Percentiles rank a stretch among this genome's conserved stretches.
Conservation (phyloP, 2,888 invertebrate genomes). For the Orthonevra nobilis region DNA sequence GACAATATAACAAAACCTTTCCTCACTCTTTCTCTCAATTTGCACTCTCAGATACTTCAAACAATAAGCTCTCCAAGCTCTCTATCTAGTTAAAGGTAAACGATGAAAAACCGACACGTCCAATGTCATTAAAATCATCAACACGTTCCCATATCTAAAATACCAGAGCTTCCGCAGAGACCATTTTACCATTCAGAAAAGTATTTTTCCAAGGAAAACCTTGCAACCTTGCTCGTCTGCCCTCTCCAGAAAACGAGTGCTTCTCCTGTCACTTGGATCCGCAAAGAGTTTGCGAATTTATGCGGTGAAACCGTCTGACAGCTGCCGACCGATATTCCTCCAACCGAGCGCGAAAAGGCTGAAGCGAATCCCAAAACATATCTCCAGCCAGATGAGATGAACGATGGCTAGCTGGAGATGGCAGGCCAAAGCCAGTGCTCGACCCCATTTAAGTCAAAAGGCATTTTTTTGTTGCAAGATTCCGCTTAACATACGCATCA, state of each 20-base stretch:
- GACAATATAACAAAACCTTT: too few species aligned
- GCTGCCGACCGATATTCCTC: slow-evolving; percentile 58
- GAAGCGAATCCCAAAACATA: slow-evolving; percentile 45
- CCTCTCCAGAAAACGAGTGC: not conserved
- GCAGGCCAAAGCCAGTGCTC: slow-evolving; percentile 30
- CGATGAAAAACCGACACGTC: slow-evolving; percentile 65
- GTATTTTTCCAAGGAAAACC: slow-evolving; percentile 71
- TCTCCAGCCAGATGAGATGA: slow-evolving; percentile 16
- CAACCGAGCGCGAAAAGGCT: slow-evolving; percentile 17
- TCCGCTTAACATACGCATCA: slow-evolving; percentile 65
- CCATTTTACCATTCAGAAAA: slow-evolving; percentile 63
- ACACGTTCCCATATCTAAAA: slow-evolving; percentile 73
- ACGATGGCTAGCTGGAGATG: slow-evolving; percentile 22
- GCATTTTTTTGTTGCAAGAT: slow-evolving; percentile 58
- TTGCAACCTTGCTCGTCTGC: slow-evolving; percentile 1
- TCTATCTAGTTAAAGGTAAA: not conserved
- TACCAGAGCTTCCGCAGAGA: slow-evolving; percentile 72
- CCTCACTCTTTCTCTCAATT: too few species aligned
- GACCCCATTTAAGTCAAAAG: slow-evolving; percentile 58
- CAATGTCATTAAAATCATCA: slow-evolving; percentile 74
- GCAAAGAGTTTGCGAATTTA: slow-evolving; percentile 60
- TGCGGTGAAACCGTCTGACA: slow-evolving; percentile 62
- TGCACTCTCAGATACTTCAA: too few species aligned
- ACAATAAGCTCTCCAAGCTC: too few species aligned
- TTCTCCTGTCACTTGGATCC: slow-evolving; percentile 40